Base-by-base conservation (phyloP, 1,140 invertebrate species). In the Bombus confusus region DNA sequence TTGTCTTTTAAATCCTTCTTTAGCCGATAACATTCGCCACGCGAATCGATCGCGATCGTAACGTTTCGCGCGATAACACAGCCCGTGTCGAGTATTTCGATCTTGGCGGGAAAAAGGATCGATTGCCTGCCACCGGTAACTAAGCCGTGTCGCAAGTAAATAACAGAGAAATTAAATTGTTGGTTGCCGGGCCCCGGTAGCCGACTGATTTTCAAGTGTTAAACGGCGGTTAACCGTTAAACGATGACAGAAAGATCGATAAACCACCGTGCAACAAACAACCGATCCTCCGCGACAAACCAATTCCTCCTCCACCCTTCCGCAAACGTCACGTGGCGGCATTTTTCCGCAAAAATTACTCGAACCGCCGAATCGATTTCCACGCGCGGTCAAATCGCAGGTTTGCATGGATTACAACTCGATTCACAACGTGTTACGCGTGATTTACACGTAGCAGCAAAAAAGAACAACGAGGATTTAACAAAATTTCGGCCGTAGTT, bases 201-300 rank as follows among this genome's bases (percentile, higher is more conserved):
- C 34, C 31, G 41, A 13, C 73, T 76, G 80, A 83, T 83, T 83
- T 83, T 39, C 80, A 3, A 64, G 15, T 10, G 72, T 64, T 74
- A 43, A 82, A 74, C 80, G 57, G 25, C 34, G 81, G 81, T 83
- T 83, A 83, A 83, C 73, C 81, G 31, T 77, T 77, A 57, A 83
- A 69, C 81, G 43, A 41, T 57, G 62, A 83, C 81, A 41, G 81
- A 39, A 57, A 22, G 47, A 83, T 83, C 62, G 74, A 83, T 77
- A 68, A 68, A 77, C 62, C 73, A 22, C 18, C 25, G 39, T n/a
- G 34, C 43, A 72, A 37, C 69, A 1, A 41, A 34, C 47, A 41
- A 41, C 34, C 47, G 28, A 62, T 62, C 59, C 59, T 18, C 64
- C 15, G 6, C 39, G 28, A 71, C 37, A 39, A 28, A 41, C 25